These are phyloP conservation scores for Pampus argenteus DNA, from an alignment of 2,797 vertebrate species.

Conservation along the genomic window DNA sequence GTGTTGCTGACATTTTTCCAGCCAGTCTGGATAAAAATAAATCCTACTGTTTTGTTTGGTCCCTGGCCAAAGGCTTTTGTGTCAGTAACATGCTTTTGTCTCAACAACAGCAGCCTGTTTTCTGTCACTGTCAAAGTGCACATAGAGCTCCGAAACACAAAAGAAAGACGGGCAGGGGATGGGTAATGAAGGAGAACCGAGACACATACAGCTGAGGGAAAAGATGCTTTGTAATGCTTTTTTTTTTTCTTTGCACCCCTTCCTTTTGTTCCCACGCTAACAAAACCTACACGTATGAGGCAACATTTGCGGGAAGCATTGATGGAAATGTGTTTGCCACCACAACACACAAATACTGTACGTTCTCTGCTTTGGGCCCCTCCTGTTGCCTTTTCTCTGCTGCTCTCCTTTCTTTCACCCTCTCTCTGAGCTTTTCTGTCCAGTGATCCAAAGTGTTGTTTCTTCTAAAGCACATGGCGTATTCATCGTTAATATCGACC, in stretches of 20 bases:
- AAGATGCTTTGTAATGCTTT: conserved; percentile 46
- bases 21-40: conserved; percentile 71
- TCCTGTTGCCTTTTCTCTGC: conserved; percentile 43
- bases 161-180: conserved; percentile 8
- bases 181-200: conserved; percentile 35
- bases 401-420: conserved; percentile 32
- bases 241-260: not conserved
- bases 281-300: conserved; percentile 70
- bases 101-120: conserved; percentile 70
- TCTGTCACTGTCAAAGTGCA: conserved; percentile 68
- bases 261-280: conserved; percentile 46
- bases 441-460: conserved; percentile 43
- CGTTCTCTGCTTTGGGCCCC: conserved; percentile 46
- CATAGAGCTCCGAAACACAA: conserved; percentile 27
- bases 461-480: conserved; percentile 46
- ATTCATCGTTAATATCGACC: conserved; percentile 61
- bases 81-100: conserved; percentile 77
- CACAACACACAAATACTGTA: conserved; percentile 70
- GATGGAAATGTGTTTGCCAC: conserved; percentile 81
- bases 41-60: conserved; percentile 74
- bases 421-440: conserved; percentile 37
- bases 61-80: conserved; percentile 74
- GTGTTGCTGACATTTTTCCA: conserved; percentile 63
- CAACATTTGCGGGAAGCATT: conserved; percentile 81
- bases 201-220: conserved; percentile 34